Conservation (phyloP, 2,113 vertebrate species). For the Tretioscincus oriximinensis region DNA sequence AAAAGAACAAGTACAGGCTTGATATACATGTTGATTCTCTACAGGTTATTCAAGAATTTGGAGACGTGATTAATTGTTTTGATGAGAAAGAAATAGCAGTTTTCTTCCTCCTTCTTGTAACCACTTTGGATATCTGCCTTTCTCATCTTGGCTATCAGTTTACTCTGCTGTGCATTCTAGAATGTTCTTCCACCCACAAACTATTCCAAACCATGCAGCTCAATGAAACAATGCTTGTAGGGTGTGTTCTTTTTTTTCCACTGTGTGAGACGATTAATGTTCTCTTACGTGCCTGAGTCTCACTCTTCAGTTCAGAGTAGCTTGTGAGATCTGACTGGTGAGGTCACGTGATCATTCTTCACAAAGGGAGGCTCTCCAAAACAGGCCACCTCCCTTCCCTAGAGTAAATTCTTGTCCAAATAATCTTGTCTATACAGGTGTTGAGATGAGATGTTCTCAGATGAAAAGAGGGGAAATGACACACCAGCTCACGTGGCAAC, state of each 20-base stretch:
- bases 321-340: constrained; percentile 10
- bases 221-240: neutral
- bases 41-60: constrained; percentile 6
- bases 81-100: neutral
- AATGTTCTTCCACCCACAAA: constrained; percentile 16
- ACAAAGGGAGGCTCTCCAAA: constrained; percentile 52
- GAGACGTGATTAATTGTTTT: constrained; percentile 11
- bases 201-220: neutral
- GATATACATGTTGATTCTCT: neutral
- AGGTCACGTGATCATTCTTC: constrained; percentile 54
- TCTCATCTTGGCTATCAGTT: neutral
- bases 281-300: constrained; percentile 46
- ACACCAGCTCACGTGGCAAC: constrained; percentile 45
- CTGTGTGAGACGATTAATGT: neutral
- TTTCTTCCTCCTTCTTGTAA: constrained; percentile 12
- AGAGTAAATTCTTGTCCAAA: constrained; percentile 51
- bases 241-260: constrained; percentile 14
- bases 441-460: constrained; percentile 43
- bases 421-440: constrained; percentile 68
- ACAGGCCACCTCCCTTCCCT: constrained; percentile 27
- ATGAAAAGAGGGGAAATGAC: constrained; percentile 38
- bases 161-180: constrained; percentile 3
- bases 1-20: constrained; percentile 9
- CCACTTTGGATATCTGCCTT: neutral
- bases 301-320: constrained; percentile 41